Percentiles rank a stretch among this genome's conserved stretches.
Conservation (phyloP, 2,113 vertebrate species). For the Cynoglossus semilaevis region DNA sequence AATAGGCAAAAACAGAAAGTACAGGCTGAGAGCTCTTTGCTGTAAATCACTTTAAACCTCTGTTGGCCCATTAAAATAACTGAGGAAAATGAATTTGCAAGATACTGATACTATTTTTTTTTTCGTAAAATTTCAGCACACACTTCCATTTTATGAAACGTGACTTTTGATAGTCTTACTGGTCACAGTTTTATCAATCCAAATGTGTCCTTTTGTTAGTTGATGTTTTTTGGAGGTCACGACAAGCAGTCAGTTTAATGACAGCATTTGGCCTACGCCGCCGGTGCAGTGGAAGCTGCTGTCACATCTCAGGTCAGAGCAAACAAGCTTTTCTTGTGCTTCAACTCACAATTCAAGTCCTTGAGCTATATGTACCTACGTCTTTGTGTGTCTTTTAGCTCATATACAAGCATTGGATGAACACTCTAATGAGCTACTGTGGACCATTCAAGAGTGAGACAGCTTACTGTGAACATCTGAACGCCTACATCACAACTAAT, state of each 20-base stretch:
- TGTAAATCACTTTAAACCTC: too few species aligned
- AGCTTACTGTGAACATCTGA: constrained; percentile 84
- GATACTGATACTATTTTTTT: too few species aligned
- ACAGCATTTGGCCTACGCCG: constrained; percentile 89
- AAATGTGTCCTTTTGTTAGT: constrained; percentile 59
- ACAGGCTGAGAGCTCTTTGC: too few species aligned
- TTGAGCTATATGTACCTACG: too few species aligned
- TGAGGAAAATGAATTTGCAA: too few species aligned
- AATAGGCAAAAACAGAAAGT: too few species aligned
- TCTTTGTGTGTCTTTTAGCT: constrained; percentile 71
- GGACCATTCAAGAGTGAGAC: constrained; percentile 80
- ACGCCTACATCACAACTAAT: constrained; percentile 83
- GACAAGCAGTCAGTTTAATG: constrained; percentile 80
- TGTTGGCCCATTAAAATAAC: too few species aligned
- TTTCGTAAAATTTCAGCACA: too few species aligned
- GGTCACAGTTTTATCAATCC: too few species aligned
- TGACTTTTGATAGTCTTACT: neutral
- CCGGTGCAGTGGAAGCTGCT: constrained; percentile 85
- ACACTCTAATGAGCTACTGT: constrained; percentile 89
- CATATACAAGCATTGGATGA: constrained; percentile 97
- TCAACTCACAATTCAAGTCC: neutral
- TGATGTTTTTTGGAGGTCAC: constrained; percentile 88
- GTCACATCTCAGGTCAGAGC: constrained; percentile 81
- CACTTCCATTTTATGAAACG: too few species aligned
- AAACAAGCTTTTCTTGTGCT: too few species aligned